Conservation (phyloP, 1,140 invertebrate species). For the Megathymus violae region DNA sequence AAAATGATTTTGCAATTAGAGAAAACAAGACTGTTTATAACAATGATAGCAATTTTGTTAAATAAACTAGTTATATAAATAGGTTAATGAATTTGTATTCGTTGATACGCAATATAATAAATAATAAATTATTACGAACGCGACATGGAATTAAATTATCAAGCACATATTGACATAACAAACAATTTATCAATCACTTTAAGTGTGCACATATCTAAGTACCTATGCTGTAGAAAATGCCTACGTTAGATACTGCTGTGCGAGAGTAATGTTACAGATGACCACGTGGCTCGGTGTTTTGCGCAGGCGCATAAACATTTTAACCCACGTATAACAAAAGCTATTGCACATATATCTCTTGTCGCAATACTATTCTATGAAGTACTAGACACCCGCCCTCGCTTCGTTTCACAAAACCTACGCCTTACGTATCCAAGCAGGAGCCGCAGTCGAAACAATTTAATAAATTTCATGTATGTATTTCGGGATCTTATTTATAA, state of each 20-base stretch:
- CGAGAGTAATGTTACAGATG: conserved; percentile 2
- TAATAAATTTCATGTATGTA: too few species aligned
- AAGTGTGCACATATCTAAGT: conserved; percentile 2
- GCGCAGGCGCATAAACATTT: conserved; percentile 2
- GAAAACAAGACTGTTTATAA: too few species aligned
- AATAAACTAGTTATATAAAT: conserved; percentile 19
- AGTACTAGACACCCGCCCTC: too few species aligned
- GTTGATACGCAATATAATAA: conserved; percentile 19
- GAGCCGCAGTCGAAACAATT: too few species aligned
- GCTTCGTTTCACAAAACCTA: too few species aligned
- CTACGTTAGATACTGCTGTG: conserved; percentile 1
- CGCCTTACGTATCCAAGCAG: too few species aligned
- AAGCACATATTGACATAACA: conserved; percentile 17
- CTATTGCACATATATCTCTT: too few species aligned
- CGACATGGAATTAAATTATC: conserved; percentile 24
- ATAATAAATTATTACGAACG: conserved; percentile 12
- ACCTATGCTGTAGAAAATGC: conserved; percentile 9
- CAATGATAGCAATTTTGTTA: too few species aligned
- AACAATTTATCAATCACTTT: conserved; percentile 27
- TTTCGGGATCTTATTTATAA: too few species aligned
- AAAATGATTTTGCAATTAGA: too few species aligned
- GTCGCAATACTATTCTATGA: too few species aligned
- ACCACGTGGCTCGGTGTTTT: neutral
- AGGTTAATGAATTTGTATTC: conserved; percentile 30
- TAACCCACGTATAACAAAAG: too few species aligned